Conservation (phyloP, 2,113 vertebrate species). For the Sinocyclocheilus grahami region DNA sequence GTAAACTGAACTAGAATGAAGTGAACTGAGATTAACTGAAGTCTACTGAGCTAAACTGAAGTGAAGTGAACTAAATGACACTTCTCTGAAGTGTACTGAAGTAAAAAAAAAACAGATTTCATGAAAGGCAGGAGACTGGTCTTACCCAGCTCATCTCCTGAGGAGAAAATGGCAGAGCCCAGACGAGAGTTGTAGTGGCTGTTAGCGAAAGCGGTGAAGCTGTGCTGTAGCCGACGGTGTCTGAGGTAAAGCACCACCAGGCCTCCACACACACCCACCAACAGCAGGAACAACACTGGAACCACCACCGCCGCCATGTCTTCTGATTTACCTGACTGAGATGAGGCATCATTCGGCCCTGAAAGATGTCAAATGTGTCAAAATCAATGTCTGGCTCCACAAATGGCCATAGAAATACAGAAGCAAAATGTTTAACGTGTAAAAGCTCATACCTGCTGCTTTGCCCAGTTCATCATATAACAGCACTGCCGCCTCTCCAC, state of each 20-base stretch:
- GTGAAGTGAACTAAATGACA: no score
- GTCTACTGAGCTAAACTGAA: no score
- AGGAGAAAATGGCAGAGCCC: conserved; percentile 95
- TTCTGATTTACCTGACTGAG: conserved; percentile 60
- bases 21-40: no score
- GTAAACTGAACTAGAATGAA: no score
- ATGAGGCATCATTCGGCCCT: conserved; percentile 66
- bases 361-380: neutral
- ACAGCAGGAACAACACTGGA: conserved; percentile 89
- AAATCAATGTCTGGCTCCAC: neutral
- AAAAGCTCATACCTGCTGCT: conserved; percentile 65
- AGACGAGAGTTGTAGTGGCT: conserved; percentile 98
- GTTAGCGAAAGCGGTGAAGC: conserved; percentile 94
- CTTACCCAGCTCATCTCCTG: conserved; percentile 92
- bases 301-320: conserved; percentile 91
- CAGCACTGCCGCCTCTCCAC: conserved; percentile 86
- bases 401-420: neutral
- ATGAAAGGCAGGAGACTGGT: neutral
- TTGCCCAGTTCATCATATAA: conserved; percentile 82
- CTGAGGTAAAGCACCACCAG: conserved; percentile 86
- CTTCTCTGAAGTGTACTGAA: neutral
- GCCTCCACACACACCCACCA: conserved; percentile 83
- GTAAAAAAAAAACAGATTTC: neutral
- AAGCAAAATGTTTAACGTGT: neutral
- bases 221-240: conserved; percentile 91